These are phyloP conservation scores for Sardina pilchardus DNA, from an alignment of 2,113 vertebrate genomes.

Conservation along the genomic window DNA sequence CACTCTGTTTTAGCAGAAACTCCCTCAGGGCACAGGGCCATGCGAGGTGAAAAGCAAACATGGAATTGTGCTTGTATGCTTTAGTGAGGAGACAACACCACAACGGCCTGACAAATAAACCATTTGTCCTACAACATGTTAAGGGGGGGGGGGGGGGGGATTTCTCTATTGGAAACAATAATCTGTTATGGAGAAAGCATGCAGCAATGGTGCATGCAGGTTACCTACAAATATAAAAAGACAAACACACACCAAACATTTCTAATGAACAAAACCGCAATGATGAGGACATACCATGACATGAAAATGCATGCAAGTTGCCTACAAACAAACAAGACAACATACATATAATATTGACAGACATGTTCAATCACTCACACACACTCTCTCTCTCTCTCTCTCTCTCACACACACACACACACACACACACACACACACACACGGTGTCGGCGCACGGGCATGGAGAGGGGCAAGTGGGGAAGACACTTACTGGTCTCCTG, in stretches of 20 bases:
- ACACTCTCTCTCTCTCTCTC: neutral
- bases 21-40: neutral
- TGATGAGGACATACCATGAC: neutral
- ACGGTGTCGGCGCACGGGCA: neutral
- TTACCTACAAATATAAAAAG: neutral
- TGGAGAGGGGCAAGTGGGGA: neutral
- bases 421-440: neutral
- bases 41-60: neutral
- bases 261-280: neutral
- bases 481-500: constrained; percentile 97
- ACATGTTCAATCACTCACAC: neutral
- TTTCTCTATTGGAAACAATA: neutral
- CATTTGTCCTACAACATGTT: neutral
- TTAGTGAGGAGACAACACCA: neutral
- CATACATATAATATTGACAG: neutral
- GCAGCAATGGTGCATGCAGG: neutral
- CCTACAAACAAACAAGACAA: neutral
- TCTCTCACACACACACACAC: neutral
- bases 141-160: too few relatives aligned
- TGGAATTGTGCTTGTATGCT: neutral
- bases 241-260: neutral
- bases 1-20: neutral
- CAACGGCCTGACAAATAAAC: neutral
- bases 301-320: neutral
- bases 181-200: neutral